Evolutionary conservation across 2,888 invertebrate genomes (phyloP), one percentile per base, ranked within the genome.

Genomic region (Sesia bembeciformis): DNA sequence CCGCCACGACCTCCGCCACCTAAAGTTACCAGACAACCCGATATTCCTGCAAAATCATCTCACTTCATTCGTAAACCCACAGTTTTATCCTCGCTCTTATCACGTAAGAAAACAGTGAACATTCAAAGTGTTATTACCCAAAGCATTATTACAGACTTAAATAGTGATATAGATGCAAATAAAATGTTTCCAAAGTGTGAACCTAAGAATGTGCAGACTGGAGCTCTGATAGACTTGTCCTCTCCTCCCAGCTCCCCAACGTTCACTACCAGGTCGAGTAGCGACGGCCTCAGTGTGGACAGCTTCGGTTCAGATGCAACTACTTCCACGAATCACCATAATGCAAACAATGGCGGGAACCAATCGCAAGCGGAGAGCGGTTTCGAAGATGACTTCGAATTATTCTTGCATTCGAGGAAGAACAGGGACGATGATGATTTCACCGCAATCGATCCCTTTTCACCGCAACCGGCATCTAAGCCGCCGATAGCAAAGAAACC

Each of bases 381-480:
- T 3, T 96, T 96, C 72, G 96, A 96, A 77, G 96, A 95, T 83
- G 95, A 96, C 74, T 95, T 94, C 74, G 94, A 95, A 72, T 86
- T 93, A 51, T 92, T 93, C 66, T 86, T 93, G 4, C 82, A 82
- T 62, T 76, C 87, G 59, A 81, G 83, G 66, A 91, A 86, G 66
- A 72, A 70, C 52, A 79, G 83, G 68, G 81, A 84, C 5, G 79
- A 83, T 50, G 91, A 92, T 66, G 91, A 91, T 57, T 91, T 92
- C 78, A 78, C 83, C 53, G 61, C 77, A 23, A 67, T 82, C 50
- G 92, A 92, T 74, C 92, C 92, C 4, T 92, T 92, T 68, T 91
- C 91, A 39, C 90, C 91, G 3, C 79, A 76, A 54, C 66, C 84
- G 38, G 57, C 70, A 23, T 58, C 64, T n/a, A 86, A 80, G 61